These are phyloP conservation scores for Cremastobaeus sp. DNA, from an alignment of 2,888 invertebrate genomes.

Conservation along the genomic window DNA sequence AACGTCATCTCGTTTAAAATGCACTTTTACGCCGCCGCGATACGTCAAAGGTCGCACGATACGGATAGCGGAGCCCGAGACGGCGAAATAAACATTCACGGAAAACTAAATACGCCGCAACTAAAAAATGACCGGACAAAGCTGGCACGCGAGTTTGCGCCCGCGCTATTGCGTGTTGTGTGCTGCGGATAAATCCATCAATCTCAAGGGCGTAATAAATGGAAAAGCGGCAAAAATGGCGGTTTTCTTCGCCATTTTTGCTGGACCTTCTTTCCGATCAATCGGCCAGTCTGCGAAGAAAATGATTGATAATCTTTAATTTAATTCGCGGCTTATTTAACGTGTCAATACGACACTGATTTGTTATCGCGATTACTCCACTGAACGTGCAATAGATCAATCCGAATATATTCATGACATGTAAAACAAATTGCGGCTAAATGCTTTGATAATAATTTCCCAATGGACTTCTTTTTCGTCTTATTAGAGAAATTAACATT, in stretches of 20 bases:
- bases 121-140: slow-evolving; percentile 49
- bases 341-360: slow-evolving; percentile 20
- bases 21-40: slow-evolving; percentile 36
- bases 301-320: slow-evolving; percentile 29
- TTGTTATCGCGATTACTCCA: slow-evolving; percentile 29
- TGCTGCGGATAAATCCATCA: slow-evolving; percentile 40
- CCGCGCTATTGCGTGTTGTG: slow-evolving; percentile 54
- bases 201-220: slow-evolving; percentile 49
- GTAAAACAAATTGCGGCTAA: slow-evolving; percentile 11
- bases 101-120: slow-evolving; percentile 49
- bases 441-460: not conserved
- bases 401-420: slow-evolving; percentile 13
- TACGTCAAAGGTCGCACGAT: slow-evolving; percentile 54
- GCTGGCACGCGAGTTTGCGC: slow-evolving; percentile 57
- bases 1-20: slow-evolving; percentile 23
- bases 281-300: too few species aligned
- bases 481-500: too few species aligned
- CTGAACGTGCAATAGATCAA: slow-evolving; percentile 20
- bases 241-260: too few species aligned
- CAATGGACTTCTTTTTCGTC: too few species aligned
- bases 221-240: too few species aligned
- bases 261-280: too few species aligned
- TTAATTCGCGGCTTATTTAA: slow-evolving; percentile 10
- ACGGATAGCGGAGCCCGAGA: slow-evolving; percentile 61
- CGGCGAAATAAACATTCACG: slow-evolving; percentile 49